Percentiles rank a stretch among this genome's conserved stretches.
Evolutionary conservation across 2,888 invertebrate species (phyloP).

Genomic region (Drosophila aldrichi): DNA sequence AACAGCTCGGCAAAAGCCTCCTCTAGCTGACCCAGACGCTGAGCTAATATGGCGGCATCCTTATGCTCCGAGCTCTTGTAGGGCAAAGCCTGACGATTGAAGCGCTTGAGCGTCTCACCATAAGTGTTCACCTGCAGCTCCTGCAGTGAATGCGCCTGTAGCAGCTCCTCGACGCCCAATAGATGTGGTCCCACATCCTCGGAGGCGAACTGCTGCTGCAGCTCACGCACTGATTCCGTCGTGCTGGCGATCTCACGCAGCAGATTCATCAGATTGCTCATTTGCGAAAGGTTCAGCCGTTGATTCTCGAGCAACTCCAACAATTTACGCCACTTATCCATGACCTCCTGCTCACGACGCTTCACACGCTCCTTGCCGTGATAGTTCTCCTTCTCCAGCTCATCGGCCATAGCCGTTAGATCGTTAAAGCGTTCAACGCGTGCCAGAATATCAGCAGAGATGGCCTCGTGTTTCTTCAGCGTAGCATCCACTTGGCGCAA

Average conservation of each 20-base stretch:
- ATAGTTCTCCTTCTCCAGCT: constrained; percentile 96
- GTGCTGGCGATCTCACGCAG: constrained; percentile 97
- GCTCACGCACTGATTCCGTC: constrained; percentile 92
- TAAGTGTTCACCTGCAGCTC: constrained; percentile 96
- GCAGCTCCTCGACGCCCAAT: constrained; percentile 96
- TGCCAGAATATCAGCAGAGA: constrained; percentile 97
- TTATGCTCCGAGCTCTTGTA: constrained; percentile 87
- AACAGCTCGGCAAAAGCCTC: constrained; percentile 90
- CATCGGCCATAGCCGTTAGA: constrained; percentile 96
- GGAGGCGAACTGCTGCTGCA: constrained; percentile 90
- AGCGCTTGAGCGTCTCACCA: constrained; percentile 92
- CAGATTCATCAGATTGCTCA: constrained; percentile 94
- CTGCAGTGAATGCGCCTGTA: constrained; percentile 96
- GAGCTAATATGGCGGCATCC: constrained; percentile 88
- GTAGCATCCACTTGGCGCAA: constrained; percentile 98
- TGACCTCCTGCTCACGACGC: constrained; percentile 88
- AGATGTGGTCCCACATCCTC: constrained; percentile 97
- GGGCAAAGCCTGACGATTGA: constrained; percentile 89
- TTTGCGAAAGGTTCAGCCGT: constrained; percentile 90
- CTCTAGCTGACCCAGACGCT: constrained; percentile 91
- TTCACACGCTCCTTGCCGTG: constrained; percentile 93
- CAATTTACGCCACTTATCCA: constrained; percentile 94
- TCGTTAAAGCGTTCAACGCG: constrained; percentile 97
- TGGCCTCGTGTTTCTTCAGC: constrained; percentile 99
- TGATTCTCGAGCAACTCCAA: constrained; percentile 94